Base-by-base conservation (phyloP, 2,113 vertebrate species). In the Hemiscyllium ocellatum region DNA sequence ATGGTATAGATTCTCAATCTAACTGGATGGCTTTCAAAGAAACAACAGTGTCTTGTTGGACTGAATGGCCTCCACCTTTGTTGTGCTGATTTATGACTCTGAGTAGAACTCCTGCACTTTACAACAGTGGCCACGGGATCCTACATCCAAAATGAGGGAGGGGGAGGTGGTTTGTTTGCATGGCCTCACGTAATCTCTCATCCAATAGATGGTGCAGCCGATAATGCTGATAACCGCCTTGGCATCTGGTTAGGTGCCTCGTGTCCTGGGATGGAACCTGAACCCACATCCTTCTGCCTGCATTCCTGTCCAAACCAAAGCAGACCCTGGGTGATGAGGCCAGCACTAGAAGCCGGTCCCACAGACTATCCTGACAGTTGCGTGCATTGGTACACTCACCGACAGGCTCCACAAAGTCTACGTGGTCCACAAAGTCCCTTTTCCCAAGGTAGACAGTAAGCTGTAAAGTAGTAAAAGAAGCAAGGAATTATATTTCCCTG, bases 391-490 rank as follows among this genome's bases (percentile, higher is more conserved):
- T 95, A 12, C 56, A 47, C 97, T 97, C 96, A 98, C 98, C 98
- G 0, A 98, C 97, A 61, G 98, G 97, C 96, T 98, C 98, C 80
- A 98, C 98, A 94, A 97, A 96, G 95, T 98, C 97, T 96, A 98
- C 98, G 3, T 98, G 98, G 96, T 98, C 98, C 96, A 98, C 97
- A 86, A 98, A 98, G 97, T 98, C 98, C 37, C 98, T 97, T 96
- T 98, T 98, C 56, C 98, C 98, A 96, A 98, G 97, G 70, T 98
- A 98, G 47, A 98, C 98, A 0, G 97, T 98, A 96, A 98, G 97
- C 98, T 98, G 96, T 42, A 61, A 96, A 96, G 96, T 61, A 4
- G 52, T 12, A 90, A 90, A 24, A 90, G 26, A 61, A 10, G 24
- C 50, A 90, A 90, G 52, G 17, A 4, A n/a, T 90, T 56, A 61